Conservation (phyloP, 2,113 vertebrate species). For the Prietella phreatophila region DNA sequence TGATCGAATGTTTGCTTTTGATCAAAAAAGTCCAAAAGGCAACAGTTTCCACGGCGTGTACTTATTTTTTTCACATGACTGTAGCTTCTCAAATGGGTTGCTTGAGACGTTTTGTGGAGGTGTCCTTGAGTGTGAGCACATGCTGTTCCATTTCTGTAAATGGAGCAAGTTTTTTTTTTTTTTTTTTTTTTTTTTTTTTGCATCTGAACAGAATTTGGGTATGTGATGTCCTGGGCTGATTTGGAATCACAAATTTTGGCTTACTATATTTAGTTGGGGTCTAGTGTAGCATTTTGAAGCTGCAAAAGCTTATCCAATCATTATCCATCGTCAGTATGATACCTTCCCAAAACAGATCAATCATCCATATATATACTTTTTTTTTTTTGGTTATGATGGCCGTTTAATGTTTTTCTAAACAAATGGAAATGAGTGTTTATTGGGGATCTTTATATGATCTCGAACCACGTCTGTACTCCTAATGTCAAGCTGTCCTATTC, state of each 20-base stretch:
- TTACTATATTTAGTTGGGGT: background rate
- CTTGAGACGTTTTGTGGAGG: conserved; percentile 60
- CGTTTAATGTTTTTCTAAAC: conserved; percentile 4
- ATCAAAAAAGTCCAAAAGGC: too few relatives aligned
- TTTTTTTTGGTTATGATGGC: background rate
- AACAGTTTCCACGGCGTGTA: too few relatives aligned
- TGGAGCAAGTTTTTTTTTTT: conserved; percentile 3
- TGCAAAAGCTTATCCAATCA: too few relatives aligned
- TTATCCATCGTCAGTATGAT: too few relatives aligned
- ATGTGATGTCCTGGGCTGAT: background rate
- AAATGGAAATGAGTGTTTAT: conserved; percentile 29
- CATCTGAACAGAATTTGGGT: background rate
- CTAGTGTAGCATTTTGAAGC: conserved; percentile 3
- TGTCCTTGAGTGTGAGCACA: conserved; percentile 57
- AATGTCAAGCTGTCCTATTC: background rate
- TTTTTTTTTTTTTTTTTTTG: background rate
- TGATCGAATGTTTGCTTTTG: too few relatives aligned
- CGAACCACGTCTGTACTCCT: background rate
- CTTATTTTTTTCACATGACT: too few relatives aligned
- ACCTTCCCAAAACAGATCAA: too few relatives aligned
- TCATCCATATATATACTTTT: too few relatives aligned
- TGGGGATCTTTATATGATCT: background rate
- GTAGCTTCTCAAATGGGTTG: conserved; percentile 67
- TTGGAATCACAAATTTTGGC: background rate
- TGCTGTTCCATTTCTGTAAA: conserved; percentile 62